Conservation (phyloP, 2,888 invertebrate genomes). For the Neuroscelio doddi region DNA sequence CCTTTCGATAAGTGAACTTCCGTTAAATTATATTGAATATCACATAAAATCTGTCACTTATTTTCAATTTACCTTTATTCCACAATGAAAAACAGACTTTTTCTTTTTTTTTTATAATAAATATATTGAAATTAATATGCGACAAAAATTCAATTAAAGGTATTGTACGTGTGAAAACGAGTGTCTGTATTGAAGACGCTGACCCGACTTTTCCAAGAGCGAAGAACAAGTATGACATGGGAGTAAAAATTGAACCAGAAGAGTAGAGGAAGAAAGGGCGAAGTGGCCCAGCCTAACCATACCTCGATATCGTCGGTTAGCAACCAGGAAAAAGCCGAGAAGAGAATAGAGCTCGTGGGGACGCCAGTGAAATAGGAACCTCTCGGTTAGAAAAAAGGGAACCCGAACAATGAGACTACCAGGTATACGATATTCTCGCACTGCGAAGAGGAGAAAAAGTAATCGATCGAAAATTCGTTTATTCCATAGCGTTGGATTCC, state of each 20-base stretch:
- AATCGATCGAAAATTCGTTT: slow-evolving; percentile 43
- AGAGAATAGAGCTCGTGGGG: slow-evolving; percentile 38
- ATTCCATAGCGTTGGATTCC: slow-evolving; percentile 16
- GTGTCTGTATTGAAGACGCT: slow-evolving; percentile 11
- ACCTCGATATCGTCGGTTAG: slow-evolving; percentile 27
- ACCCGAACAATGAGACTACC: slow-evolving; percentile 41
- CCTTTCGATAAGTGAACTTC: slow-evolving; percentile 16
- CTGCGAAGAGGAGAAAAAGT: slow-evolving; percentile 21
- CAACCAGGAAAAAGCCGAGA: slow-evolving; percentile 23
- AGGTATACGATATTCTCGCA: slow-evolving; percentile 29
- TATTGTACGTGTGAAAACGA: too few species aligned
- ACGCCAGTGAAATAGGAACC: slow-evolving; percentile 41
- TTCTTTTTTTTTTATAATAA: too few species aligned
- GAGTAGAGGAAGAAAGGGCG: slow-evolving; percentile 7
- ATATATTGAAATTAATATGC: too few species aligned
- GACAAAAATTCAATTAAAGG: too few species aligned
- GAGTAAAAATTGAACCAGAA: slow-evolving; percentile 16
- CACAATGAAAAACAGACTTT: background rate
- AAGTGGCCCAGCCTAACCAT: slow-evolving; percentile 13
- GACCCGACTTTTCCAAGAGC: slow-evolving; percentile 21
- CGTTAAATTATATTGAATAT: too few species aligned
- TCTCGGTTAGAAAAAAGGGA: slow-evolving; percentile 38
- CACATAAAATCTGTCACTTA: too few species aligned
- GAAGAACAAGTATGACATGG: slow-evolving; percentile 10
- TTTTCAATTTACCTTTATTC: too few species aligned